A percentile compares a stretch with the other conserved stretches of the same genome.
These are phyloP conservation scores for Chydorus sphaericus DNA, from an alignment of 2,888 invertebrate species.

Conservation along the genomic window DNA sequence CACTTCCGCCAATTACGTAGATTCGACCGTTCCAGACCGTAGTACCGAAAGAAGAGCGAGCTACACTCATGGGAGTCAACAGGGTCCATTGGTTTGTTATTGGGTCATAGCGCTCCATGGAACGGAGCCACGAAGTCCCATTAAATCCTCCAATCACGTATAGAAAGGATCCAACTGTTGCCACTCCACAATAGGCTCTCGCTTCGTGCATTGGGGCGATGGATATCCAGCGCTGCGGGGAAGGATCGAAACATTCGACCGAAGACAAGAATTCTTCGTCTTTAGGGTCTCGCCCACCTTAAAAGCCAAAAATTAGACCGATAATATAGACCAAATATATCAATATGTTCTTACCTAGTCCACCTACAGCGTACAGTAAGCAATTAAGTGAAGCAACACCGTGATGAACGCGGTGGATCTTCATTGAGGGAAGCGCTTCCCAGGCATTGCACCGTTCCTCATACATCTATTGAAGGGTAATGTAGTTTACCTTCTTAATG, in stretches of 20 bases:
- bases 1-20: conserved; percentile 26
- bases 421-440: conserved; percentile 24
- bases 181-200: conserved; percentile 24
- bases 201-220: conserved; percentile 24
- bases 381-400: conserved; percentile 24
- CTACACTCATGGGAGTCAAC: conserved; percentile 24
- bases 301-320: neutral
- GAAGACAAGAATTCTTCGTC: conserved; percentile 21
- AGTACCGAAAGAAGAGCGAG: conserved; percentile 24
- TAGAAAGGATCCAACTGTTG: conserved; percentile 24
- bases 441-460: conserved; percentile 23
- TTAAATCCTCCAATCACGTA: conserved; percentile 26
- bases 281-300: conserved; percentile 21
- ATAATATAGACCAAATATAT: neutral
- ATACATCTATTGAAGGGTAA: conserved; percentile 21
- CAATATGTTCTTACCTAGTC: conserved; percentile 20
- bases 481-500: neutral
- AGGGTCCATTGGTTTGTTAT: conserved; percentile 25
- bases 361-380: conserved; percentile 24
- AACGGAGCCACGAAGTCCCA: conserved; percentile 24
- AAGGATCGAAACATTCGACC: conserved; percentile 25
- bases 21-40: conserved; percentile 24
- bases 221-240: conserved; percentile 23
- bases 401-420: conserved; percentile 22
- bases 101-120: conserved; percentile 23